Conservation (phyloP, 2,113 vertebrate genomes). For the Cephalopterus ornatus region DNA sequence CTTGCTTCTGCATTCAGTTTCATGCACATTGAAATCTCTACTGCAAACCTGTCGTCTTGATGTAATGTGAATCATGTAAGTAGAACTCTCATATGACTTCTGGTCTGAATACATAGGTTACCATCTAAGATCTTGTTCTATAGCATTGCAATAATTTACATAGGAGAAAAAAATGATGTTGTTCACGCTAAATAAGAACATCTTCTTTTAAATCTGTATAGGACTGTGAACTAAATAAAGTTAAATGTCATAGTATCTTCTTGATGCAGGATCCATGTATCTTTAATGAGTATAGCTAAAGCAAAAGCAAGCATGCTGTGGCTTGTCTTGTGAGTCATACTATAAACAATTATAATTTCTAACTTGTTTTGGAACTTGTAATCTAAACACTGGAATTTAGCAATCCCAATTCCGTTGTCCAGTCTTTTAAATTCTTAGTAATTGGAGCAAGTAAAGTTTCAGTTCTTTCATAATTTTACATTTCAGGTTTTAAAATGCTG, state of each 20-base stretch:
- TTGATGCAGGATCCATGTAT: neutral
- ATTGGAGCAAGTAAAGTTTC: neutral
- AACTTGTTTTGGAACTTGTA: neutral
- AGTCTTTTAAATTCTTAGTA: neutral
- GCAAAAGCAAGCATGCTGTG: neutral
- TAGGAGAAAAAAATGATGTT: neutral
- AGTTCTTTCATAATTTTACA: neutral
- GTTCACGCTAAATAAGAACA: neutral
- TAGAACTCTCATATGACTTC: neutral
- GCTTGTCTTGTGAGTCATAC: neutral
- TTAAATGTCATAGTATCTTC: neutral
- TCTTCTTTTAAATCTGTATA: neutral
- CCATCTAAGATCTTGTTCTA: neutral
- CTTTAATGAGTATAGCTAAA: neutral
- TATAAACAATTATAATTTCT: neutral
- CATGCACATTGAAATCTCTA: neutral
- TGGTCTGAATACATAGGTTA: neutral
- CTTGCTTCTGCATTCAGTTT: neutral
- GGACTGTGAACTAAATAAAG: neutral
- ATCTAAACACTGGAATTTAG: conserved; percentile 15
- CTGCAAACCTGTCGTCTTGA: neutral
- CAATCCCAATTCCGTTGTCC: neutral
- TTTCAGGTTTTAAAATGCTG: neutral
- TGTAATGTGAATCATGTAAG: too few relatives aligned
- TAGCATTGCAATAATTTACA: neutral